Evolutionary conservation across 2,888 invertebrate genomes (phyloP), one percentile per base, ranked within the genome.

Genomic region (Pyrrhosoma nymphula): DNA sequence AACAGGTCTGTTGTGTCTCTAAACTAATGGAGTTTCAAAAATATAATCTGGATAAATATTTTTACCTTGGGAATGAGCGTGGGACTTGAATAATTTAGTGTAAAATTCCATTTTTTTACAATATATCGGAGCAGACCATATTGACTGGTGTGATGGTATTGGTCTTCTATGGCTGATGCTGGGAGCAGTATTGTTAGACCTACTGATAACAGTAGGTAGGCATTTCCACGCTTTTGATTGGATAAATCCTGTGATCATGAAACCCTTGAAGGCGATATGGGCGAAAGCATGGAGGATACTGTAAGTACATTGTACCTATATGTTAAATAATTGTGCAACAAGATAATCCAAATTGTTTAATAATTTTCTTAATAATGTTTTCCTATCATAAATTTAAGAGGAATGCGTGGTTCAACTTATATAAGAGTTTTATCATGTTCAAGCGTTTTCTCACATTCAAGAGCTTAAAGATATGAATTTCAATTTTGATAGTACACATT

Each of bases 111-210:
- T 95, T 20, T 26, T 0, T 26, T 35, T 69, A 55, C 26, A 26
- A 89, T 88, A 56, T 90, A 8, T 95, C 93, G n/a, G 95, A 69
- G 93, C 95, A 6, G 90, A 95, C 56, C 88, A 95, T 8, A 95
- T 96, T 93, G 96, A 96, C 63, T 97, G 96, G 96, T 98, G 98
- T 96, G 96, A 97, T 95, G 98, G 98, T 0, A 98, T 98, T 96
- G 98, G 98, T 88, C 98, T 98, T 96, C 97, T 98, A 0, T 97
- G 98, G 56, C 97, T 98, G 0, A 96, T 98, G 0, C 97, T 98
- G 0, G 96, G 97, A 30, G 97, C 98, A 56, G 96, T 97, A 6
- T 98, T 98, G 96, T 97, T 97, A 96, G 97, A 97, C 95, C 95
- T 98, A 0, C 96, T 98, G 56, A 98, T 98, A 96, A 98, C 97